These are phyloP conservation scores for Oithona nana DNA, from an alignment of 2,888 invertebrate genomes.

Conservation along the genomic window DNA sequence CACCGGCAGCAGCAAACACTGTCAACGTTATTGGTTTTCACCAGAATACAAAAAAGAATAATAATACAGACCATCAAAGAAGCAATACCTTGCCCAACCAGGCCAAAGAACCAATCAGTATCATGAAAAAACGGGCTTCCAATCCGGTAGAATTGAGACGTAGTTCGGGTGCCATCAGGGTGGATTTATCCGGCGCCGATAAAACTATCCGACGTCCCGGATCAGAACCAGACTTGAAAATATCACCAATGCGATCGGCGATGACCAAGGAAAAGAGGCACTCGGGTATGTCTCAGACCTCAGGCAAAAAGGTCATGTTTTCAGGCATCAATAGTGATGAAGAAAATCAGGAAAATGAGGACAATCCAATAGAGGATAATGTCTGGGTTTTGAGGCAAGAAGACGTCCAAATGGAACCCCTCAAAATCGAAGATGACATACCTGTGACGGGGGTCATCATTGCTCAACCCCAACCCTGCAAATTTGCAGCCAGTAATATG, in stretches of 20 bases:
- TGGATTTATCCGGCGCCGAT: slow-evolving; percentile 6
- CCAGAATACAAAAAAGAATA: too few relatives aligned
- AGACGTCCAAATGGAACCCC: neutral
- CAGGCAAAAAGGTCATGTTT: slow-evolving; percentile 13
- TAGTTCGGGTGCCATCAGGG: slow-evolving; percentile 2
- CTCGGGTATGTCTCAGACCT: neutral
- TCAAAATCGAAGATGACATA: neutral
- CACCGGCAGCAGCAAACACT: too few relatives aligned
- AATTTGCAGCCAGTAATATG: neutral
- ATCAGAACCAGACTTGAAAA: neutral
- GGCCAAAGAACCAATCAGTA: neutral
- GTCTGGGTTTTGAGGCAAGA: slow-evolving; percentile 11
- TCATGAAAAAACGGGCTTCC: neutral
- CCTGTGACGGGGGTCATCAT: slow-evolving; percentile 10
- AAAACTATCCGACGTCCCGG: slow-evolving; percentile 10
- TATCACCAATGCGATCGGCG: neutral
- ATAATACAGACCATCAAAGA: neutral
- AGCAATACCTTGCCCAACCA: slow-evolving; percentile 5
- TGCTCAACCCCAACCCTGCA: slow-evolving; percentile 3
- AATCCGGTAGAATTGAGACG: neutral
- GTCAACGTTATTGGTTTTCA: neutral
- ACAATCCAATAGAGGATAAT: neutral
- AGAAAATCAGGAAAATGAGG: neutral
- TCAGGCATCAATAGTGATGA: slow-evolving; percentile 7
- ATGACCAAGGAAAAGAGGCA: neutral